Percentiles rank a stretch among this genome's conserved stretches.
Evolutionary conservation across 2,113 vertebrate genomes (phyloP).

Genomic region (Anarrhichthys ocellatus): DNA sequence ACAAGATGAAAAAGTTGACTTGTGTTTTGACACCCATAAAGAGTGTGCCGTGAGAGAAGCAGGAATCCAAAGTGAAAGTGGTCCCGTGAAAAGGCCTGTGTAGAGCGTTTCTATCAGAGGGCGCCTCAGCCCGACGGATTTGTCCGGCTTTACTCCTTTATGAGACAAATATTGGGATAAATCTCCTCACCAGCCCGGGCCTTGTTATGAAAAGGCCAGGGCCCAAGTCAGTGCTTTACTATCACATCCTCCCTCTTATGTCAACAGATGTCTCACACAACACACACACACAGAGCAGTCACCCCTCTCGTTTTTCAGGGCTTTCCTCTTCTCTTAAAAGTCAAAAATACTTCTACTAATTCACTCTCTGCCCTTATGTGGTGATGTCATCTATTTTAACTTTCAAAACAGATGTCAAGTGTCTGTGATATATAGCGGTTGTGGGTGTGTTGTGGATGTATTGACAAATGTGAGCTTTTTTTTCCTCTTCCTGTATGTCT

Average conservation of each 20-base stretch:
- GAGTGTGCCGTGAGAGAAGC: slow-evolving; percentile 12
- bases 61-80: slow-evolving; percentile 10
- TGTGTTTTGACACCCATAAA: slow-evolving; percentile 1
- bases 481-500: slow-evolving; percentile 3
- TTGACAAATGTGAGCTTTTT: slow-evolving; percentile 26
- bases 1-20: slow-evolving; percentile 21
- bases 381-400: slow-evolving; percentile 24
- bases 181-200: slow-evolving; percentile 45
- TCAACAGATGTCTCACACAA: slow-evolving; percentile 60
- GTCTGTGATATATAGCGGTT: slow-evolving; percentile 15
- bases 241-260: slow-evolving; percentile 71
- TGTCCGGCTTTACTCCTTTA: slow-evolving; percentile 73
- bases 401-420: slow-evolving; percentile 14
- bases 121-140: slow-evolving; percentile 63
- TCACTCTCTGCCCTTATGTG: slow-evolving; percentile 11
- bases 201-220: slow-evolving; percentile 64
- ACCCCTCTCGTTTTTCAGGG: slow-evolving; percentile 12
- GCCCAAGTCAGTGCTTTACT: slow-evolving; percentile 60
- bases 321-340: slow-evolving; percentile 25
- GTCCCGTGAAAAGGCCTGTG: slow-evolving; percentile 28
- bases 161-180: slow-evolving; percentile 73
- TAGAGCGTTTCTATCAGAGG: slow-evolving; percentile 56
- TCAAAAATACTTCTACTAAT: slow-evolving; percentile 18
- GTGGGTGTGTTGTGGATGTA: background rate
- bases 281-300: slow-evolving; percentile 41